These are phyloP conservation scores for Pachliopta kotzebuea DNA, from an alignment of 2,888 invertebrate species.

Conservation along the genomic window DNA sequence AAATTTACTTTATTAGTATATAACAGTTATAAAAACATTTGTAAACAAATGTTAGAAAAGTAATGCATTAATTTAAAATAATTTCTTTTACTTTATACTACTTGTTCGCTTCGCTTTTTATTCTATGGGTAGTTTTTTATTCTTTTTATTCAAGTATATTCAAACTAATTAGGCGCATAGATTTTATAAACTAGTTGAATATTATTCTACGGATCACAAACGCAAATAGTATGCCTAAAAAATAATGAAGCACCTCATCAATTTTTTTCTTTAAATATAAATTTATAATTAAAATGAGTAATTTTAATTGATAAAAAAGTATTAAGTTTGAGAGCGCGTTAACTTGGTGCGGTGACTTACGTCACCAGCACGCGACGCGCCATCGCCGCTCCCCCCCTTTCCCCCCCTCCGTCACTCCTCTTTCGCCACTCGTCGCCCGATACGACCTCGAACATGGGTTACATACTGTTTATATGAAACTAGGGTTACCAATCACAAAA, in stretches of 20 bases:
- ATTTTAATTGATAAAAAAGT: neutral
- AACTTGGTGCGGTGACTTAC: slow-evolving; percentile 41
- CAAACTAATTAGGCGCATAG: too few relatives aligned
- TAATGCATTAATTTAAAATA: too few relatives aligned
- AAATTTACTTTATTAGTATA: neutral
- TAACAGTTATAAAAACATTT: too few relatives aligned
- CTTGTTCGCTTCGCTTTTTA: too few relatives aligned
- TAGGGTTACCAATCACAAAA: slow-evolving; percentile 12
- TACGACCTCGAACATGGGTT: slow-evolving; percentile 54
- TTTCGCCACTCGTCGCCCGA: slow-evolving; percentile 28
- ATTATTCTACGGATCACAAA: too few relatives aligned
- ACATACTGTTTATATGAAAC: slow-evolving; percentile 41
- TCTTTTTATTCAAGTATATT: too few relatives aligned
- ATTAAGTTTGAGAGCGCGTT: slow-evolving; percentile 24
- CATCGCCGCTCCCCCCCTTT: slow-evolving; percentile 29
- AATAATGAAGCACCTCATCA: neutral
- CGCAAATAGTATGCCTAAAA: neutral
- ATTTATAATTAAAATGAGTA: neutral
- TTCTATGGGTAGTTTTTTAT: too few relatives aligned
- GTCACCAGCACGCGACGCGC: slow-evolving; percentile 44
- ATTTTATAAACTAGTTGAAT: too few relatives aligned
- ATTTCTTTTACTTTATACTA: too few relatives aligned
- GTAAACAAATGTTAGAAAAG: too few relatives aligned
- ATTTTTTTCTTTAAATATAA: neutral
- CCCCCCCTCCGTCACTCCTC: slow-evolving; percentile 20